A percentile compares a stretch with the other conserved stretches of the same genome.
phyloP scores from a whole-genome alignment of 2,888 invertebrate species.

The Drosophila ustulata region DNA sequence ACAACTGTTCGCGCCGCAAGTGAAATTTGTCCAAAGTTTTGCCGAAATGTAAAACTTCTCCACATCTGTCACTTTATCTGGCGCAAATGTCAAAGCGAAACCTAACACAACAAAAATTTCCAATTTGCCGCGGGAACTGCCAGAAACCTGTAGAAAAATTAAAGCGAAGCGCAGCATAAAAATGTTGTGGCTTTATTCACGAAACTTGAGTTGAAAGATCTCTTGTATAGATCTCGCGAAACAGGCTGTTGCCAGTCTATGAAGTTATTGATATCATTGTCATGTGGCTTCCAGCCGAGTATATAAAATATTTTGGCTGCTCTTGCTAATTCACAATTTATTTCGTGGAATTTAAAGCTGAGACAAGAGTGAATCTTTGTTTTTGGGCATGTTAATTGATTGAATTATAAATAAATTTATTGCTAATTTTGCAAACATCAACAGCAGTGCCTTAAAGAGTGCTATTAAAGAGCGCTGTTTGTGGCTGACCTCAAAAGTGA shows the following conservation, averaged over 20 bases:
- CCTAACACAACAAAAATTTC: constrained; percentile 29
- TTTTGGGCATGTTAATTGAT: constrained; percentile 24
- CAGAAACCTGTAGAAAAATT: background rate
- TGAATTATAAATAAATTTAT: constrained; percentile 13
- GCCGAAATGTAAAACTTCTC: constrained; percentile 34
- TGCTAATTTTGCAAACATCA: constrained; percentile 10
- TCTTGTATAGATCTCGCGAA: constrained; percentile 26
- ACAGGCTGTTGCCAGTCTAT: background rate
- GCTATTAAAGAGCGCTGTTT: background rate
- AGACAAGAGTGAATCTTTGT: constrained; percentile 24
- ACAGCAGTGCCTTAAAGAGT: constrained; percentile 3
- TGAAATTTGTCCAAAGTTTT: constrained; percentile 4
- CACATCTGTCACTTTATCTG: constrained; percentile 30
- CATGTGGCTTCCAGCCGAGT: constrained; percentile 4
- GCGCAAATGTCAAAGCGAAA: constrained; percentile 35
- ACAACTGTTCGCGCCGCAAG: constrained; percentile 16
- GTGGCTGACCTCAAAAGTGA: constrained; percentile 38
- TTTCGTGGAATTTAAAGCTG: background rate
- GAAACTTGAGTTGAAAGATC: constrained; percentile 15
- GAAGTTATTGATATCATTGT: constrained; percentile 2
- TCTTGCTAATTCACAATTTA: constrained; percentile 11
- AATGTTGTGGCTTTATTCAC: constrained; percentile 6
- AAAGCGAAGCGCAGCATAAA: background rate
- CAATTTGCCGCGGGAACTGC: constrained; percentile 23
- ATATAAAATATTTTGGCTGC: background rate